Evolutionary conservation across 2,888 invertebrate genomes (phyloP), one percentile per base, ranked within the genome.

Genomic region (Ectemnius continuus): DNA sequence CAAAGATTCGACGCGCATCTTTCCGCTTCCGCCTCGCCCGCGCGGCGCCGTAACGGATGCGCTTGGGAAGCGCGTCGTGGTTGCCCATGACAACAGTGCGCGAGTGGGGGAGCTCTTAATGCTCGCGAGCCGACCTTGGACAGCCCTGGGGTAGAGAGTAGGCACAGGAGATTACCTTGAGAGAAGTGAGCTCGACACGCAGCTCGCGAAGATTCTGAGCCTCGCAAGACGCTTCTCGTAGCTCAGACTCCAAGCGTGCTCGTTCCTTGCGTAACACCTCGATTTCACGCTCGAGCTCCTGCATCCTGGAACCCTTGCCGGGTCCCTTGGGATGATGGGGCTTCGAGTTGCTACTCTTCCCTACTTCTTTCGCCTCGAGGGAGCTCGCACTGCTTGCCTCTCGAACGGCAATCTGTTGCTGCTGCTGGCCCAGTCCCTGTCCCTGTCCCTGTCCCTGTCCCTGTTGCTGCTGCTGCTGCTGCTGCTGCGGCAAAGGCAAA

Each of bases 241-340:
- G 81, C 20, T 81, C 86, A 85, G 95, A 95, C 93, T 95, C 95
- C 83, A 96, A 91, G 82, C 94, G 93, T 56, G 93, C 93, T 82
- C 96, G 93, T 91, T 96, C 96, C 70, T 93, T 93, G 83, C 94
- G 93, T 69, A 96, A 91, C 81, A 93, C 92, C 77, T 94, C 93
- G 72, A 96, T 93, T 88, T 96, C 95, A 65, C 93, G 93, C 75
- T 95, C 95, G 86, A 95, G 92, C 91, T 94, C 94, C 78, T 93
- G 93, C 86, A 92, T 91, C 72, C 93, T 93, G 80, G 76, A 73
- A 59, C 78, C 81, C 83, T 83, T 76, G 77, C 80, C 74, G 83
- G 84, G 71, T 76, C 84, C 76, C 76, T 85, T 80, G 85, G 88
- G 47, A 61, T 79, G 78, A 47, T 73, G 73, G 28, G 61, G 65